Percentiles rank a stretch among this genome's conserved stretches.
phyloP scores from a whole-genome alignment of 2,888 invertebrate genomes.

The Campoplex nolae region DNA sequence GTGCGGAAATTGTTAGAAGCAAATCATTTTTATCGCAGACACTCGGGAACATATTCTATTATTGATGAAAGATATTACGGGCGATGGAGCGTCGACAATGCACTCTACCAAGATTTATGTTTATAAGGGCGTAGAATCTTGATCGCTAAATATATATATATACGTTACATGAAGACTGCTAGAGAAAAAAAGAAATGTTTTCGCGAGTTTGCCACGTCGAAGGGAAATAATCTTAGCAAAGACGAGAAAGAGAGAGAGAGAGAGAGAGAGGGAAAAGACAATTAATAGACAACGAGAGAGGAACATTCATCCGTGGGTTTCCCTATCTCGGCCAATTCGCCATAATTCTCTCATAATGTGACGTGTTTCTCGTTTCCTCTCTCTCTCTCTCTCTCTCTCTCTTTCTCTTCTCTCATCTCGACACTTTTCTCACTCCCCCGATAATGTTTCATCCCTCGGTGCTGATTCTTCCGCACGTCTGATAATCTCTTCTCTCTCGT shows the following conservation, averaged over 20 bases:
- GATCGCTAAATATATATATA: neutral
- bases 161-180: conserved; percentile 22
- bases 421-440: conserved; percentile 48
- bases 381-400: conserved; percentile 68
- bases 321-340: conserved; percentile 72
- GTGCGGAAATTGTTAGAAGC: conserved; percentile 14
- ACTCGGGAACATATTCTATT: conserved; percentile 59
- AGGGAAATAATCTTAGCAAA: conserved; percentile 17
- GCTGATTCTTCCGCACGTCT: conserved; percentile 70
- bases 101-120: conserved; percentile 61
- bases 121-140: conserved; percentile 49
- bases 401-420: conserved; percentile 61
- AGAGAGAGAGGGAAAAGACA: conserved; percentile 10
- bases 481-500: conserved; percentile 79
- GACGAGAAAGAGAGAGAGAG: conserved; percentile 34
- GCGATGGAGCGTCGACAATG: conserved; percentile 48
- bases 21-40: conserved; percentile 57
- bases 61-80: conserved; percentile 63
- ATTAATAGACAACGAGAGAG: conserved; percentile 81
- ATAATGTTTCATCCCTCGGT: conserved; percentile 36
- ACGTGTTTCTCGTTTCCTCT: conserved; percentile 70
- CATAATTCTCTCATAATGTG: conserved; percentile 84
- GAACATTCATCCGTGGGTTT: conserved; percentile 71
- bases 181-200: conserved; percentile 41
- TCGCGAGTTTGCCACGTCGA: conserved; percentile 55